Percentiles rank a stretch among this genome's conserved stretches.
phyloP scores from a whole-genome alignment of 2,113 vertebrate genomes.

The Chiloscyllium plagiosum region DNA sequence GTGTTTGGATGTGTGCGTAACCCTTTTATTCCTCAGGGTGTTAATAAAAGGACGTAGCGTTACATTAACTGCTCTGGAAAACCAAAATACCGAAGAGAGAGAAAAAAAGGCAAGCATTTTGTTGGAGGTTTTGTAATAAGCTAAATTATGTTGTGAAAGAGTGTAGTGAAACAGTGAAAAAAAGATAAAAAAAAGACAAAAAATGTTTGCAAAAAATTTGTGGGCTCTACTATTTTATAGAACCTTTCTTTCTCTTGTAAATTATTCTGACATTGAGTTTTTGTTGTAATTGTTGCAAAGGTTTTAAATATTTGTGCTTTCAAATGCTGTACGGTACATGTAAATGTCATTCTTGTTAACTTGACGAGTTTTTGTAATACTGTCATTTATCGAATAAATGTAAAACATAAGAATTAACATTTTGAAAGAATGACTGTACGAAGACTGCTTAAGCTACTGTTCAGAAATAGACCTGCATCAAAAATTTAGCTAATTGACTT shows the following conservation, averaged over 20 bases:
- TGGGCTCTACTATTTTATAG: slow-evolving; percentile 99
- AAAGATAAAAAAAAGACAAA: slow-evolving; percentile 67
- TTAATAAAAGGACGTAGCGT: slow-evolving; percentile 98
- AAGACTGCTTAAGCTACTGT: slow-evolving; percentile 30
- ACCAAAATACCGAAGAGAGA: slow-evolving; percentile 97
- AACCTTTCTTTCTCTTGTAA: slow-evolving; percentile 87
- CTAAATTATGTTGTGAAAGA: slow-evolving; percentile 90
- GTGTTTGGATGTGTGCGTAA: slow-evolving; percentile 92
- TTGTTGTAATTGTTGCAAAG: slow-evolving; percentile 99
- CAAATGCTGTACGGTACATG: slow-evolving; percentile 91
- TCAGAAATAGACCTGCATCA: slow-evolving; percentile 33
- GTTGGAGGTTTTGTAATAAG: slow-evolving; percentile 99
- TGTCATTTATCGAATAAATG: slow-evolving; percentile 99
- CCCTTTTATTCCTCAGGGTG: slow-evolving; percentile 94
- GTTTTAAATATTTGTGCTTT: slow-evolving; percentile 99
- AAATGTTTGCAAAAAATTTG: slow-evolving; percentile 72
- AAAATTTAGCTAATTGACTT: slow-evolving; percentile 28
- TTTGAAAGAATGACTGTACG: slow-evolving; percentile 34
- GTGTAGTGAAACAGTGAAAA: slow-evolving; percentile 98
- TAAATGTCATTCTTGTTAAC: slow-evolving; percentile 98
- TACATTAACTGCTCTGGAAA: slow-evolving; percentile 92
- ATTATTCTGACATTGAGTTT: slow-evolving; percentile 99
- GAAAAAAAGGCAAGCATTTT: slow-evolving; percentile 79
- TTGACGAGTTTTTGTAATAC: slow-evolving; percentile 99
- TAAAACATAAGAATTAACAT: slow-evolving; percentile 63